These are phyloP conservation scores for Plecotus auritus DNA, from an alignment of 2,113 vertebrate species.

Conservation along the genomic window DNA sequence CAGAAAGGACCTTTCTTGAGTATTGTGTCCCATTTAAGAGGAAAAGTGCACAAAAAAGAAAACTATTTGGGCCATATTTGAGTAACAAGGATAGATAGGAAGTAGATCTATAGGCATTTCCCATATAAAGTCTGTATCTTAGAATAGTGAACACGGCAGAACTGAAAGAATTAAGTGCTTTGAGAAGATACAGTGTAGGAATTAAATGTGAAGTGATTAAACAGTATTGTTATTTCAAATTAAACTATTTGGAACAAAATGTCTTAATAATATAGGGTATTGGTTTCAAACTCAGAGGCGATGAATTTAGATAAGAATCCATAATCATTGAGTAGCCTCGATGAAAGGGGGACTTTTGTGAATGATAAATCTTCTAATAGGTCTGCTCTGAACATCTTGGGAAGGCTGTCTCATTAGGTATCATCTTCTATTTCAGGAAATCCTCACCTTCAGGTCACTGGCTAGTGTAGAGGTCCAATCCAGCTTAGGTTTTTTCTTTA, in stretches of 20 bases:
- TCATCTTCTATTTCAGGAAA: neutral
- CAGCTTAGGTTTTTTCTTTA: neutral
- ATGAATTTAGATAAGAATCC: neutral
- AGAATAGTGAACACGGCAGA: neutral
- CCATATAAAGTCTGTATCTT: neutral
- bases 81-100: neutral
- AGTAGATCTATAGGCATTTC: neutral
- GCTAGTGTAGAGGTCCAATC: neutral
- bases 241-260: neutral
- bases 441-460: neutral
- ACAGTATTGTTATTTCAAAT: neutral
- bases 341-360: neutral
- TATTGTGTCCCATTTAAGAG: neutral
- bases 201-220: neutral
- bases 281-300: neutral
- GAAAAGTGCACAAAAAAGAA: neutral
- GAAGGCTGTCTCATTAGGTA: neutral
- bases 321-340: neutral
- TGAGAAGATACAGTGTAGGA: neutral
- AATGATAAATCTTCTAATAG: neutral
- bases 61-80: neutral
- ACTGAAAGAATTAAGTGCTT: neutral
- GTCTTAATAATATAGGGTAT: neutral
- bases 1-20: neutral
- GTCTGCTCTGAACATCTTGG: neutral